These are phyloP conservation scores for Corythaeola cristata DNA, from an alignment of 2,113 vertebrate genomes.

Conservation along the genomic window DNA sequence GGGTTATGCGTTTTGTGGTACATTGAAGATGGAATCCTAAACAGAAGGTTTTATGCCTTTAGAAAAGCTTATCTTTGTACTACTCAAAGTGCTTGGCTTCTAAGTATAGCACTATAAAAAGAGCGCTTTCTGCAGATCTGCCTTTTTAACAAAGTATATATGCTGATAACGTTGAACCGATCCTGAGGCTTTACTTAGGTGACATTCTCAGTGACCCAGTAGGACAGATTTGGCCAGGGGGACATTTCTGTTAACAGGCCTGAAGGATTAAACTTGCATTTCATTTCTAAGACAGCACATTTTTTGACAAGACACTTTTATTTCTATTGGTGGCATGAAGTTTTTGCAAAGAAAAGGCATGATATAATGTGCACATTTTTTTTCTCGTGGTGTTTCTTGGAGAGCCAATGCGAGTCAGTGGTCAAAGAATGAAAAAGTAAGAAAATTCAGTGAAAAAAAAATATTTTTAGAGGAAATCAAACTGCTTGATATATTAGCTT, in stretches of 20 bases:
- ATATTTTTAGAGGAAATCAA: not conserved
- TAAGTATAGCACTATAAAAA: not conserved
- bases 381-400: not conserved
- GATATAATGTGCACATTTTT: not conserved
- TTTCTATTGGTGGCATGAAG: slow-evolving; percentile 21
- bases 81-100: not conserved
- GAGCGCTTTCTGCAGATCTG: not conserved
- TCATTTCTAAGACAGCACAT: slow-evolving; percentile 4
- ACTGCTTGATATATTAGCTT: not conserved
- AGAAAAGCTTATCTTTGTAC: slow-evolving; percentile 2
- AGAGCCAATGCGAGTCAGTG: not conserved
- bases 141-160: not conserved
- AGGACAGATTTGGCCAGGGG: not conserved
- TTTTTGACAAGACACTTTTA: slow-evolving; percentile 26
- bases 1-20: slow-evolving; percentile 50
- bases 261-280: slow-evolving; percentile 8
- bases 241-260: not conserved
- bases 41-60: slow-evolving; percentile 12
- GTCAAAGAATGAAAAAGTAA: not conserved
- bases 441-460: not conserved
- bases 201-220: not conserved
- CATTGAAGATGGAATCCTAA: slow-evolving; percentile 22
- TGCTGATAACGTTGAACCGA: not conserved
- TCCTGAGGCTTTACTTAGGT: not conserved
- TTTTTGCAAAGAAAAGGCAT: slow-evolving; percentile 24